These are phyloP conservation scores for western clawed frog (Xenopus tropicalis) DNA, from an alignment of 2,113 vertebrate genomes.

Conservation along the genomic window DNA sequence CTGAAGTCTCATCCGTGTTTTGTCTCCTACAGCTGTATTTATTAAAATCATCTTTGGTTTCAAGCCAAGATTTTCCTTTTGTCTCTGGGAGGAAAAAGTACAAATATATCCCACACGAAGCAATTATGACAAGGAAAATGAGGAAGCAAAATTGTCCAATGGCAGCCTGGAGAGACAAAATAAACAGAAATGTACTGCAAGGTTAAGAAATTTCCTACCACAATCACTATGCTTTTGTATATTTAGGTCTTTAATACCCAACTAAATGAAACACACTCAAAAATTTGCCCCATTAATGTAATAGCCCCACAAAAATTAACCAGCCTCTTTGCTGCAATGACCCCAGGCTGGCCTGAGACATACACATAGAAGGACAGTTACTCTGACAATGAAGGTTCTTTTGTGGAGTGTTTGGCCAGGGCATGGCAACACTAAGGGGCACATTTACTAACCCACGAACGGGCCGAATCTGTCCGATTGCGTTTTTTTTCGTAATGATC, in stretches of 20 bases:
- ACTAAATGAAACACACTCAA: neutral
- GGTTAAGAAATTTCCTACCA: neutral
- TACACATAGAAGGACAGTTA: no score
- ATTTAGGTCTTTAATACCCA: neutral
- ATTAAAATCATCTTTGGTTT: slow-evolving; percentile 76
- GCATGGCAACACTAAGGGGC: no score
- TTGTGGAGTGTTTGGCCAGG: no score
- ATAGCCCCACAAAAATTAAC: no score
- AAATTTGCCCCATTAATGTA: no score
- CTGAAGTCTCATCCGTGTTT: rapidly evolving
- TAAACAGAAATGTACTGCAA: neutral
- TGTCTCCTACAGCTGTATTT: slow-evolving; percentile 71
- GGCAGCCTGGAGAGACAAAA: slow-evolving; percentile 62
- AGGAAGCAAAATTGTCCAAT: slow-evolving; percentile 79
- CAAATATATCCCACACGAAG: slow-evolving; percentile 65
- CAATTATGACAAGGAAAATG: slow-evolving; percentile 67
- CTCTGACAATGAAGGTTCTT: no score
- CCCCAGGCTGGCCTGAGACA: no score
- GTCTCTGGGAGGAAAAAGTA: slow-evolving; percentile 83
- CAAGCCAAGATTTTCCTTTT: slow-evolving; percentile 75
- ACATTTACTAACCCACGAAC: no score
- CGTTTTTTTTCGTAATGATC: no score
- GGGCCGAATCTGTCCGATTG: no score
- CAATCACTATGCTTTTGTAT: neutral
- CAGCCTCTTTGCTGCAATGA: no score